A percentile compares a stretch with the other conserved stretches of the same genome.
Conservation (phyloP, 35 echinoderm and acorn worm genomes). For the Patiria miniata region DNA sequence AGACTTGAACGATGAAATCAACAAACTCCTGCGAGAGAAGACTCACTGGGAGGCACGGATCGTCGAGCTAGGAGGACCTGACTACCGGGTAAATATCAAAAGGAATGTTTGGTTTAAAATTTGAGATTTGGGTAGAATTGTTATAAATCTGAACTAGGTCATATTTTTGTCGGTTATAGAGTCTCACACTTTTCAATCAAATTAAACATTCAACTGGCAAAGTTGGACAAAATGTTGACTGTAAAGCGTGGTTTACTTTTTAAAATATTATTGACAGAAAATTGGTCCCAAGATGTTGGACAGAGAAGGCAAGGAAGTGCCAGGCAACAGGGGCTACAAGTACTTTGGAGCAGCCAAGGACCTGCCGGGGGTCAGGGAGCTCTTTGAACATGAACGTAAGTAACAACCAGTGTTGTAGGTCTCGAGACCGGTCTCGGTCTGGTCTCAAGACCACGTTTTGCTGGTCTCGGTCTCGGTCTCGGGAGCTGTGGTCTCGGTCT, state of each 20-base stretch:
- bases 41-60: slow-evolving; percentile 93
- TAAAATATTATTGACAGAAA: slow-evolving; percentile 57
- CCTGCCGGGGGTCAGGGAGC: slow-evolving; percentile 95
- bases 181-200: too few species aligned
- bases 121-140: too few species aligned
- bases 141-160: too few species aligned
- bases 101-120: slow-evolving; percentile 5
- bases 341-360: slow-evolving; percentile 99
- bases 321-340: slow-evolving; percentile 94
- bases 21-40: slow-evolving; percentile 95
- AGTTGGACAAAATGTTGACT: too few species aligned
- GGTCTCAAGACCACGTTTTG: too few species aligned
- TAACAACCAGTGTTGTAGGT: too few species aligned
- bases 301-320: slow-evolving; percentile 96
- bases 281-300: slow-evolving; percentile 98
- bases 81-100: slow-evolving; percentile 69
- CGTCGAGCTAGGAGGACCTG: slow-evolving; percentile 95
- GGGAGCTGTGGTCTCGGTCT: too few species aligned
- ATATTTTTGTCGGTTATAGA: too few species aligned
- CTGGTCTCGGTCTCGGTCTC: too few species aligned
- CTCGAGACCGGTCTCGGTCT: too few species aligned
- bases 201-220: too few species aligned
- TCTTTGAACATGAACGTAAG: slow-evolving; percentile 99
- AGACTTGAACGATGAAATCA: slow-evolving; percentile 99
- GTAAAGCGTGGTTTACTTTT: too few species aligned